Evolutionary conservation across 2,888 invertebrate species (phyloP).

Genomic region (Teleiodes luculella): DNA sequence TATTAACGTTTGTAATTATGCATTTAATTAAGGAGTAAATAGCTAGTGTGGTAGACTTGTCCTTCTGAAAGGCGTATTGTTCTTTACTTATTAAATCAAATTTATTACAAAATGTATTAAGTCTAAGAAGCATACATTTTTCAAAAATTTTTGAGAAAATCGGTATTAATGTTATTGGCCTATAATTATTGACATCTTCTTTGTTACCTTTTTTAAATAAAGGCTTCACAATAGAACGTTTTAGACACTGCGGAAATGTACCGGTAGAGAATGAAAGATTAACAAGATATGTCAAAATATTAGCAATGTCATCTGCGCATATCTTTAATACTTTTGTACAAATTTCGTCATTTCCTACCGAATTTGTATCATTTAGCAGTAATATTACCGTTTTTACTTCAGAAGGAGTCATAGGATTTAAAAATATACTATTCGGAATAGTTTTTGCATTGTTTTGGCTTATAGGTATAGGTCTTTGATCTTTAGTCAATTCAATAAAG

Average conservation of each 20-base stretch:
- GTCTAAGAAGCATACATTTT: background rate
- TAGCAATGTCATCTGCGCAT: background rate
- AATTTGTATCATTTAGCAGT: background rate
- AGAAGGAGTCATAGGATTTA: background rate
- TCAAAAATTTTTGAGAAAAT: slow-evolving; percentile 22
- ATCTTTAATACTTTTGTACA: background rate
- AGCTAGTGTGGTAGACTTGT: background rate
- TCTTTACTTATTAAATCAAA: background rate
- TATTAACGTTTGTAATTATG: background rate
- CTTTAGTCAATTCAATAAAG: background rate
- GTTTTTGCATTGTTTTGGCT: background rate
- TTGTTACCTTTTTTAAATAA: slow-evolving; percentile 19
- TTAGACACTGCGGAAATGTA: background rate
- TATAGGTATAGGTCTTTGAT: background rate
- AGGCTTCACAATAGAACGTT: slow-evolving; percentile 17
- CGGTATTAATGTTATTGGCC: slow-evolving; percentile 19
- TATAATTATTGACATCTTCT: slow-evolving; percentile 11
- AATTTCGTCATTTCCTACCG: background rate
- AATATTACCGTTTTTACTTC: background rate
- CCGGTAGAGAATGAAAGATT: background rate
- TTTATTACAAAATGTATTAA: background rate
- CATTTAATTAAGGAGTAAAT: background rate
- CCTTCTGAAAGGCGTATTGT: background rate
- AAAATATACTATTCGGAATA: background rate
- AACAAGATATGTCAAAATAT: background rate